Conservation (phyloP, 37 sponge, comb jelly and placozoan species). For the Spongia lamella region DNA sequence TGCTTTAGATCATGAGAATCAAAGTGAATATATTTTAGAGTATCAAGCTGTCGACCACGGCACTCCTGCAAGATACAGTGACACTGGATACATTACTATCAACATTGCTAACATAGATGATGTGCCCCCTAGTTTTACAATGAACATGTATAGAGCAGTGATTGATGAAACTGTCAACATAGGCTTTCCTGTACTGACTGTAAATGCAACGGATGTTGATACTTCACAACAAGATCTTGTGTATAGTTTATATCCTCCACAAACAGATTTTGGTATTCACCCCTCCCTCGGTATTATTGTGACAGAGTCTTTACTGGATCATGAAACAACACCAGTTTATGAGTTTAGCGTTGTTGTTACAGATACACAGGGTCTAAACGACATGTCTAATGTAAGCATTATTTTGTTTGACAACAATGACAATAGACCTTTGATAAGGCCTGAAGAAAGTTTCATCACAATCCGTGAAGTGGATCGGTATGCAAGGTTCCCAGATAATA, state of each 20-base stretch:
- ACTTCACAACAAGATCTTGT: constrained; percentile 38
- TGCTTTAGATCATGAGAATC: constrained; percentile 33
- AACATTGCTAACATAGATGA: constrained; percentile 62
- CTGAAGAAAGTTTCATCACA: not conserved
- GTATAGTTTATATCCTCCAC: constrained; percentile 36
- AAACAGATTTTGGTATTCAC: constrained; percentile 38
- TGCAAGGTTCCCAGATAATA: not conserved
- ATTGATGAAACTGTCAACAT: constrained; percentile 45
- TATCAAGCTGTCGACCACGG: constrained; percentile 63
- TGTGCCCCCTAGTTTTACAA: constrained; percentile 57
- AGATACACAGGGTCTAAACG: constrained; percentile 43
- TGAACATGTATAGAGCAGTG: not conserved
- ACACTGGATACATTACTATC: constrained; percentile 45
- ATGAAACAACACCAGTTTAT: constrained; percentile 18
- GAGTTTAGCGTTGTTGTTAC: constrained; percentile 42
- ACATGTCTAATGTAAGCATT: constrained; percentile 42
- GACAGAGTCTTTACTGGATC: constrained; percentile 44
- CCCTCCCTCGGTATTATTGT: constrained; percentile 28
- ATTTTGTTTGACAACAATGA: constrained; percentile 62
- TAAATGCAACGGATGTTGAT: constrained; percentile 55
- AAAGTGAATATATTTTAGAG: constrained; percentile 3
- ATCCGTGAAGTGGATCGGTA: constrained; percentile 21
- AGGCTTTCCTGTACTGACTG: constrained; percentile 16
- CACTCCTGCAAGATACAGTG: constrained; percentile 26
- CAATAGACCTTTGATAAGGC: constrained; percentile 41